Evolutionary conservation across 2,888 invertebrate genomes (phyloP).

Genomic region (Cryptocephalus primarius): DNA sequence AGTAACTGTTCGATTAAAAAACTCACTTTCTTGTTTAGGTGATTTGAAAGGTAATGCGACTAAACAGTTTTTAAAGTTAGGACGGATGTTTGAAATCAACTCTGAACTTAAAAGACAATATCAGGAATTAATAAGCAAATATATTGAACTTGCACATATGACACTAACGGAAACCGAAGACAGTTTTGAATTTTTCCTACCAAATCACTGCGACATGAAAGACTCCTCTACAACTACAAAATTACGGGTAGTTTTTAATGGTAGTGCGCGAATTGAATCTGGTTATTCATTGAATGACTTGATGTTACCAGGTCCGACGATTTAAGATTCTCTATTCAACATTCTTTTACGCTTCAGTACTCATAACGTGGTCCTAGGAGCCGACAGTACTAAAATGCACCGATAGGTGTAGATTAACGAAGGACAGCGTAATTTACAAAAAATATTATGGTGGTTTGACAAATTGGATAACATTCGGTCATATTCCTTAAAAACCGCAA

Average conservation of each 20-base stretch:
- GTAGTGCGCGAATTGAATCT: conserved; percentile 7
- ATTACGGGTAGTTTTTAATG: conserved; percentile 20
- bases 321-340: conserved; percentile 15
- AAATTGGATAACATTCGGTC: conserved; percentile 10
- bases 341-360: conserved; percentile 1
- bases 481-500: neutral
- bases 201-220: conserved; percentile 20
- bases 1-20: neutral
- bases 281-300: conserved; percentile 15
- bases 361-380: conserved; percentile 13
- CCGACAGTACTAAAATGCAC: conserved; percentile 19
- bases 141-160: conserved; percentile 8
- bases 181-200: conserved; percentile 1
- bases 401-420: conserved; percentile 2
- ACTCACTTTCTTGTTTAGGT: neutral
- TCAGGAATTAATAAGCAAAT: neutral
- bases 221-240: conserved; percentile 18
- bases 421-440: too few relatives aligned
- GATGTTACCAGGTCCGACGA: conserved; percentile 11
- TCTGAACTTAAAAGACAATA: neutral
- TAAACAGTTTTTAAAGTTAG: neutral
- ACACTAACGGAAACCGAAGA: conserved; percentile 1
- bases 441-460: conserved; percentile 13
- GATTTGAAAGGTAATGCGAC: too few relatives aligned
- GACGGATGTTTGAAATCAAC: neutral